Evolutionary conservation across 1,140 invertebrate genomes (phyloP).

Genomic region (Cotesia glomerata): DNA sequence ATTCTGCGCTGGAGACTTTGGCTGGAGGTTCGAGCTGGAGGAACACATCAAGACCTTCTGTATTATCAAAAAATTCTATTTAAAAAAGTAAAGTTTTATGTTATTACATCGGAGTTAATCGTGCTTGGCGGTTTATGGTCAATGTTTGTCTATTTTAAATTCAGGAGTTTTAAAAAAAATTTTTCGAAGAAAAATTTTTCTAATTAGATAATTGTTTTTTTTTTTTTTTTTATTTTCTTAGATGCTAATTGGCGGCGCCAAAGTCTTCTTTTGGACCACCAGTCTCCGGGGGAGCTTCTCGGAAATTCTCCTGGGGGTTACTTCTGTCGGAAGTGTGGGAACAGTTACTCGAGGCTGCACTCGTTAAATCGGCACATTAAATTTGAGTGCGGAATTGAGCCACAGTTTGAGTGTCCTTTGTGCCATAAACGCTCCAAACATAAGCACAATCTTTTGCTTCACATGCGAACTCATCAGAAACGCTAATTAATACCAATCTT

Average conservation of each 20-base stretch:
- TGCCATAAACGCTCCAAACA: constrained; percentile 69
- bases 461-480: constrained; percentile 66
- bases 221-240: too few species aligned
- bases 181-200: too few species aligned
- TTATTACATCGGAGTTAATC: background rate
- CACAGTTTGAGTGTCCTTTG: constrained; percentile 66
- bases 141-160: too few species aligned
- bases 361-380: constrained; percentile 70
- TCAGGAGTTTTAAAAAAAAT: too few species aligned
- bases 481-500: constrained; percentile 39
- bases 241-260: too few species aligned
- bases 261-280: background rate
- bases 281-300: background rate
- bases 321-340: constrained; percentile 65
- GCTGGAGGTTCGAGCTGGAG: background rate
- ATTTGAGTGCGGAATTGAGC: constrained; percentile 72
- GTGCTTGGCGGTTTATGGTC: too few species aligned
- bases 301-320: constrained; percentile 33
- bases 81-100: too few species aligned
- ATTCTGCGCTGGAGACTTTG: background rate
- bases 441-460: constrained; percentile 65
- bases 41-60: background rate
- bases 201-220: too few species aligned
- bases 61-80: background rate
- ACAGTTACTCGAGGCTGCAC: constrained; percentile 66